Conservation (phyloP, 2,113 vertebrate genomes). For the Glareola pratincola region DNA sequence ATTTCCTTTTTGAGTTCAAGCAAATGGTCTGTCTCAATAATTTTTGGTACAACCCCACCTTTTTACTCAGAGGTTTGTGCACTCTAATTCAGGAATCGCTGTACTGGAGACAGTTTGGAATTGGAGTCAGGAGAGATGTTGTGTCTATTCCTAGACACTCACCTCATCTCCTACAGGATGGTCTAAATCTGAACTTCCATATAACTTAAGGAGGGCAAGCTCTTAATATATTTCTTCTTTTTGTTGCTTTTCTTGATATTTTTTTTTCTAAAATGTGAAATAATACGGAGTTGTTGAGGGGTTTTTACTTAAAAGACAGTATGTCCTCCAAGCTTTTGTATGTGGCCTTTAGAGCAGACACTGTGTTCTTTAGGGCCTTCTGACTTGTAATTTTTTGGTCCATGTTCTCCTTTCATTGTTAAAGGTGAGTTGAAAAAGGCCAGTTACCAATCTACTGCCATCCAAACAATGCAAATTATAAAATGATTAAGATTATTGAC, state of each 20-base stretch:
- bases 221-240: not conserved
- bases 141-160: not conserved
- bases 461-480: slow-evolving; percentile 37
- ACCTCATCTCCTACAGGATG: not conserved
- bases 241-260: not conserved
- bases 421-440: slow-evolving; percentile 1
- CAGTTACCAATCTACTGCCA: slow-evolving; percentile 32
- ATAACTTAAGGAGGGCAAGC: not conserved
- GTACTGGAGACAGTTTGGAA: not conserved
- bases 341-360: not conserved
- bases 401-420: not conserved
- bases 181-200: slow-evolving; percentile 6
- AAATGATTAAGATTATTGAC: slow-evolving; percentile 8
- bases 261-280: not conserved
- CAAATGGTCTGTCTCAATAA: not conserved
- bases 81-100: slow-evolving; percentile 40
- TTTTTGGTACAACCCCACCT: not conserved
- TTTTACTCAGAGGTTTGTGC: slow-evolving; percentile 6
- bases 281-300: not conserved
- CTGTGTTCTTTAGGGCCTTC: not conserved
- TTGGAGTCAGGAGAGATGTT: not conserved
- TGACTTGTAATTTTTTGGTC: not conserved
- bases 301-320: not conserved
- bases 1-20: not conserved
- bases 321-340: not conserved